Evolutionary conservation across 2,797 vertebrate genomes (phyloP), one percentile per base, ranked within the genome.

Genomic region (Discoglossus pictus): DNA sequence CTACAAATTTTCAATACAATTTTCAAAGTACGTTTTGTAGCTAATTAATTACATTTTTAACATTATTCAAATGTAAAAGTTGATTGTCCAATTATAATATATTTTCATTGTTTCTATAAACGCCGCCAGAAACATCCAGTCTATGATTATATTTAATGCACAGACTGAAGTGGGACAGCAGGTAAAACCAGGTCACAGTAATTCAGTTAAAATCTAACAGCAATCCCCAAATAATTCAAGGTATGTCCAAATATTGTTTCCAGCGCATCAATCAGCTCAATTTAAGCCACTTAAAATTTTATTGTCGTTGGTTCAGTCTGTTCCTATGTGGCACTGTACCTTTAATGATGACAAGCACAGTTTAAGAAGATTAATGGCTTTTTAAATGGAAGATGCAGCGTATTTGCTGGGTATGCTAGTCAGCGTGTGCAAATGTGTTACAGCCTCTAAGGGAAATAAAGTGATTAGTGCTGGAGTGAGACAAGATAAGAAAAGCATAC

Each of bases 281-380:
- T 35, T 69, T 39, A 54, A 60, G 50, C 44, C 34, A 27, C 60
- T 50, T 55, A 42, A 54, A 34, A 56, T 56, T 34, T 63, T 46
- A 47, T 21, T 48, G 21, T 31, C 31, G 23, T 35, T 24, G 4
- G 43, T 50, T 25, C 24, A 12, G 31, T 46, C 44, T 68, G 39
- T 61, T 34, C 48, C 65, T 53, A 44, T 61, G 48, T 63, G 52
- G 60, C 52, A 51, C 68, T 64, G 34, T 64, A 47, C 60, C 68
- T 58, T 63, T 64, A 50, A 70, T 25, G 10, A 36, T 63, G 43
- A 64, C 68, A 70, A 62, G 52, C 16, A 34, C 68, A 58, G 50
- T 56, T 63, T 70, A 58, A 51, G 42, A 63, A 70, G 68, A 70
- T 70, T 70, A 70, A 70, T 70, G 60, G 53, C 35, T 31, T 40